Base-by-base conservation (phyloP, 2,888 invertebrate species). In the Baronia brevicornis region DNA sequence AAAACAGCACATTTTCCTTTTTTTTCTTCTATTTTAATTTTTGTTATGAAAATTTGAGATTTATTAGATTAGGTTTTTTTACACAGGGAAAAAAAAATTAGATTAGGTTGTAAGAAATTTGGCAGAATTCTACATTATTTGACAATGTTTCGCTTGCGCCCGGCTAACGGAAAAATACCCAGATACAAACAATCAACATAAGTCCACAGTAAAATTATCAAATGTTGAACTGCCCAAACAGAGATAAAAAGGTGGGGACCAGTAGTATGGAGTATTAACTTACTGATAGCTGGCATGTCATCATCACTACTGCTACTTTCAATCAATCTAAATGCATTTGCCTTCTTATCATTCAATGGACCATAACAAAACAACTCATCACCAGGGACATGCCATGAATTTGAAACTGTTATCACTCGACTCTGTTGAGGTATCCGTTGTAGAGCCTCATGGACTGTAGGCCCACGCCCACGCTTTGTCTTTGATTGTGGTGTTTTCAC, bases 401-500 rank as follows among this genome's bases (percentile, higher is more conserved):
- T 73, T 1, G 73, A 61, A 17, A 73, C 36, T 1, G 77, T 65
- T 14, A 74, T 33, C 1, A 69, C 78, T 5, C 58, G 64, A 4
- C 55, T 43, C 30, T 55, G 66, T 37, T 54, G 43, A 24, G 82
- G 71, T 87, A 88, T 87, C 85, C 88, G 86, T 51, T 88, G 87
- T 32, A 88, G 51, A 0, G 86, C 84, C 55, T 88, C 88, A 44
- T 88, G 87, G 12, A 85, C 65, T 5, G 85, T 74, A 0, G 85
- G 85, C 5, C 85, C 85, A 1, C 85, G 60, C 3, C 85, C 85
- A 4, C 73, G 68, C 1, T 71, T 65, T 5, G 63, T 44, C 44
- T 74, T 80, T 3, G 69, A 35, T 38, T 65, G 59, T 10, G 58
- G 43, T 23, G 60, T 45, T 50, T 50, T 48, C n/a, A 32, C 49